phyloP scores from a whole-genome alignment of 2,797 vertebrate species.

The Amniataba percoides region DNA sequence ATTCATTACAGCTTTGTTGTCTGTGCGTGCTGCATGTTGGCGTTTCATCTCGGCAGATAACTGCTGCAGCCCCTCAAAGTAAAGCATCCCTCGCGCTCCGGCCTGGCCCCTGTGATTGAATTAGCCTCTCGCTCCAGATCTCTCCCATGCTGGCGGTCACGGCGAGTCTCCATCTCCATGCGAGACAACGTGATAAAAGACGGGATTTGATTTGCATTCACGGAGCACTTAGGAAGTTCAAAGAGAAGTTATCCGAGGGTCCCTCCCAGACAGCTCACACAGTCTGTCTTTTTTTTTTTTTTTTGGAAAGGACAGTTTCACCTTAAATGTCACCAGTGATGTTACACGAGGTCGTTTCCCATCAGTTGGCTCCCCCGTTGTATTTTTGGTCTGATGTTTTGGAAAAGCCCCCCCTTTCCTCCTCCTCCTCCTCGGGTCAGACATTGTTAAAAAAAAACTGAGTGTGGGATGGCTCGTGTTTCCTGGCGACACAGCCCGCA shows the following conservation, averaged over 20 bases:
- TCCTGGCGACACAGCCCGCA: constrained; percentile 56
- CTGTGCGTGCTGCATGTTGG: constrained; percentile 54
- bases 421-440: constrained; percentile 46
- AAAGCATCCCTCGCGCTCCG: constrained; percentile 56
- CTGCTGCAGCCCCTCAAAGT: constrained; percentile 60
- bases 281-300: not conserved
- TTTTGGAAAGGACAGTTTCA: constrained; percentile 43
- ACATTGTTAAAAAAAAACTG: constrained; percentile 38
- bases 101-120: constrained; percentile 66
- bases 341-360: constrained; percentile 37
- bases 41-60: constrained; percentile 71
- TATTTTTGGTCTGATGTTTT: constrained; percentile 23
- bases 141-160: constrained; percentile 71
- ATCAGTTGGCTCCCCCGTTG: constrained; percentile 26
- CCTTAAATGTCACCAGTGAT: constrained; percentile 33
- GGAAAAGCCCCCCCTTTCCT: constrained; percentile 20
- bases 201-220: constrained; percentile 75
- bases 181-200: constrained; percentile 77
- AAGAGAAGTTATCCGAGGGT: constrained; percentile 57
- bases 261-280: constrained; percentile 26
- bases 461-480: constrained; percentile 45
- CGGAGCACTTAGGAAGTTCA: constrained; percentile 73
- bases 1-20: constrained; percentile 72
- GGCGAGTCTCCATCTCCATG: constrained; percentile 65
- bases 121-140: constrained; percentile 64